phyloP scores from a whole-genome alignment of 2,888 invertebrate genomes.

The Andrena bicolor region DNA sequence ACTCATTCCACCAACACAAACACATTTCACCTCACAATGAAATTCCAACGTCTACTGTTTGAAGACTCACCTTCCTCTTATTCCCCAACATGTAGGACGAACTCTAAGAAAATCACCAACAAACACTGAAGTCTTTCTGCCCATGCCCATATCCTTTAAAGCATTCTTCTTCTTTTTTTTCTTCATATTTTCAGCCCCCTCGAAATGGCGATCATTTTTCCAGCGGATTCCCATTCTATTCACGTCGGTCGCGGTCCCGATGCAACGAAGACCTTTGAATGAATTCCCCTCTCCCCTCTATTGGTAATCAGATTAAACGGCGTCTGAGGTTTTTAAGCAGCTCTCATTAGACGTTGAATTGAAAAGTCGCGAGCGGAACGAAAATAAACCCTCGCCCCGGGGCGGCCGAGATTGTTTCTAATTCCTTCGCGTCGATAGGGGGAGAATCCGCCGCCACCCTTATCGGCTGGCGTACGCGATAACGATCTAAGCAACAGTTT shows the following conservation, averaged over 20 bases:
- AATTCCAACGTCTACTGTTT: neutral
- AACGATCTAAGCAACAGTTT: conserved; percentile 82
- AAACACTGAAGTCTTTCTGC: too few relatives aligned
- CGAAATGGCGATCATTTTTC: conserved; percentile 13
- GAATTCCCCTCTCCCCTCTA: conserved; percentile 14
- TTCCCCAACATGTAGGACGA: neutral
- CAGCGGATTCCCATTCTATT: conserved; percentile 13
- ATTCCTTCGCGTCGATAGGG: conserved; percentile 63
- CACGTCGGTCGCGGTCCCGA: neutral
- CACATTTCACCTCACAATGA: neutral
- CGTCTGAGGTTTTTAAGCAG: conserved; percentile 39
- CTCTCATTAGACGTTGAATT: conserved; percentile 50
- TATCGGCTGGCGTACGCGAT: conserved; percentile 75
- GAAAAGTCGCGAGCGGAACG: conserved; percentile 54
- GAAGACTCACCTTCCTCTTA: conserved; percentile 4
- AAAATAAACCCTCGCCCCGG: conserved; percentile 30
- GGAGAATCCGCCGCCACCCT: conserved; percentile 54
- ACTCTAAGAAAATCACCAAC: neutral
- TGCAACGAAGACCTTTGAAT: conserved; percentile 30
- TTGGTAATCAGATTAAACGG: conserved; percentile 54
- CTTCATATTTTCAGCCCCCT: neutral
- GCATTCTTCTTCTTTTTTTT: neutral
- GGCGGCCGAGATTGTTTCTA: conserved; percentile 70
- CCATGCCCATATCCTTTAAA: too few relatives aligned
- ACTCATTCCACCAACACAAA: neutral